Conservation (phyloP, 2,797 vertebrate genomes). For the Aplochiton taeniatus region DNA sequence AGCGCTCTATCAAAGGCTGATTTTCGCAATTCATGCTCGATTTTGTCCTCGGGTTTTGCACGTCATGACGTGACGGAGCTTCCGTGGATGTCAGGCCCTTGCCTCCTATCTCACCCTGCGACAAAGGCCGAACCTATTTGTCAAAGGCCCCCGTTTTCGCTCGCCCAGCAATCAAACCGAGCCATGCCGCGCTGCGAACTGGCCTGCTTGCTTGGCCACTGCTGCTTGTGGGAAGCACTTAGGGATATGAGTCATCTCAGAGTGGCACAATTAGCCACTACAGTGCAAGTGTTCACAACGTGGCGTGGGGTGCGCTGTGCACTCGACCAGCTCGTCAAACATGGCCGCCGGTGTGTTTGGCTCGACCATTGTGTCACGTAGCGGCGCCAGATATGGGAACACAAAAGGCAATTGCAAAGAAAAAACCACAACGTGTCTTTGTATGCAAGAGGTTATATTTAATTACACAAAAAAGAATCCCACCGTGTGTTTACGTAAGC, state of each 20-base stretch:
- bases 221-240: slow-evolving; percentile 11
- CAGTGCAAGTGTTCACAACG: too few relatives aligned
- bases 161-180: too few relatives aligned
- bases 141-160: too few relatives aligned
- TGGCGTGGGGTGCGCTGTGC: slow-evolving; percentile 26
- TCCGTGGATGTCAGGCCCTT: too few relatives aligned
- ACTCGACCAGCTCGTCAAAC: slow-evolving; percentile 46
- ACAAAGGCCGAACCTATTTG: slow-evolving; percentile 23
- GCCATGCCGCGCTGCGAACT: slow-evolving; percentile 5
- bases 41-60: too few relatives aligned
- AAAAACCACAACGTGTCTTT: slow-evolving; percentile 11
- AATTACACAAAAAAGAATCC: slow-evolving; percentile 45
- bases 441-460: slow-evolving; percentile 38
- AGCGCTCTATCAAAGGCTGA: too few relatives aligned
- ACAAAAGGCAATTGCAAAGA: slow-evolving; percentile 1
- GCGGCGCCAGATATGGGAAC: slow-evolving; percentile 30
- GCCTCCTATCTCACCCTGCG: too few relatives aligned
- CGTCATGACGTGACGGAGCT: too few relatives aligned
- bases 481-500: slow-evolving; percentile 8
- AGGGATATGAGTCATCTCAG: neutral
- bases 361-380: slow-evolving; percentile 20
- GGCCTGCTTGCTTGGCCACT: slow-evolving; percentile 22
- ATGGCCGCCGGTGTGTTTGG: slow-evolving; percentile 33
- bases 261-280: slow-evolving; percentile 17
- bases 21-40: too few relatives aligned